A percentile compares a stretch with the other conserved stretches of the same genome.
phyloP scores from a whole-genome alignment of 2,113 vertebrate genomes.

The Zapus hudsonius region DNA sequence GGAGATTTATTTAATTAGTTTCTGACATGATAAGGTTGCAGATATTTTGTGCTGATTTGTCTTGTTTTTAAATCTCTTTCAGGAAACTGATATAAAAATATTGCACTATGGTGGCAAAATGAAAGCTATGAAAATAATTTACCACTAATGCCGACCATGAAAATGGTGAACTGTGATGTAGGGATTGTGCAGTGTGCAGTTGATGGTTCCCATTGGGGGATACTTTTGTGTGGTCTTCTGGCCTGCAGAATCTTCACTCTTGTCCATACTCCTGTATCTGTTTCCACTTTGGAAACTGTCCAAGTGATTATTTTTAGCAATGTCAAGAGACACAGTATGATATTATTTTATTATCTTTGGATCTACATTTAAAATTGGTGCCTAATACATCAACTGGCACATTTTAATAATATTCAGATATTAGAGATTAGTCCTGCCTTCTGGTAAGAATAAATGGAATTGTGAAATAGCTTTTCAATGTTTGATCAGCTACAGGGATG shows the following conservation, averaged over 20 bases:
- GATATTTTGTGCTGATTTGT: slow-evolving; percentile 49
- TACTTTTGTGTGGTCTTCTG: not conserved
- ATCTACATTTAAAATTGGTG: not conserved
- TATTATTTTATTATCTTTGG: not conserved
- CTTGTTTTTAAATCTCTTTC: slow-evolving; percentile 37
- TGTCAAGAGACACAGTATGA: not conserved
- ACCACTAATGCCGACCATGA: not conserved
- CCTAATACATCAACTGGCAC: not conserved
- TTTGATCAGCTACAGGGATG: not conserved
- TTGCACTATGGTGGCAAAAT: not conserved
- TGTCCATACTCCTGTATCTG: fast-evolving
- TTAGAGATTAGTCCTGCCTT: not conserved
- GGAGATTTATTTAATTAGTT: slow-evolving; percentile 68
- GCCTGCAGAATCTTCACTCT: not conserved
- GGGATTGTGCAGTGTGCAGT: not conserved
- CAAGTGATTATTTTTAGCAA: not conserved
- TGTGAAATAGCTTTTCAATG: not conserved
- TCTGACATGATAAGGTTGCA: slow-evolving; percentile 64
- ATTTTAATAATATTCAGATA: not conserved
- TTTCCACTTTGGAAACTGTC: not conserved
- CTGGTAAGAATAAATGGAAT: not conserved
- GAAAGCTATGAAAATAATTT: not conserved
- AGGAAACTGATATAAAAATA: not conserved
- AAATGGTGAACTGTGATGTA: not conserved
- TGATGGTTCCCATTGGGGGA: not conserved